Evolutionary conservation across 2,797 vertebrate species (phyloP), one percentile per base, ranked within the genome.

Genomic region (Decapterus maruadsi): DNA sequence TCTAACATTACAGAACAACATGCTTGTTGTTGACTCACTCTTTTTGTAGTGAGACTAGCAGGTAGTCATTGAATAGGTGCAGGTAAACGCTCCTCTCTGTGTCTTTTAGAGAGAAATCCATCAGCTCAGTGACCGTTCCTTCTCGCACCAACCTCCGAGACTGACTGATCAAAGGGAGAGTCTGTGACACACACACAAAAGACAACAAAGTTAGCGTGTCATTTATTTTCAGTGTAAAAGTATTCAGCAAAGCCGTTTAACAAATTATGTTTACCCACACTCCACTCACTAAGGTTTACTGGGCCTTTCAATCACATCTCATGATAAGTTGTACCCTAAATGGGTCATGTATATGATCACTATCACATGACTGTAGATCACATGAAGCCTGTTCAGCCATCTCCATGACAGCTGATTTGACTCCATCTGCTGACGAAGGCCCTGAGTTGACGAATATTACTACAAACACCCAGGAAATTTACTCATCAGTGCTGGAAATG

Each of bases 11-110:
- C 6, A 60, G 63, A 42, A 38, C n/a, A 22, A 11, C 0, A 4
- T 40, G 10, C 42, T 42, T 50, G 48, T 42, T 46, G 45, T 50
- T 55, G 61, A 91, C 98, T 96, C 91, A 99, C 98, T 99, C 98
- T 96, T 96, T 97, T 68, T 95, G 96, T 71, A 96, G 93, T 9
- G 98, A 99, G 51, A 99, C 82, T 69, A 99, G 90, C 88, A 99
- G 92, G 75, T 96, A 96, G 93, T 99, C 98, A 40, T 97, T 99
- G 91, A 99, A 99, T 75, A 99, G 97, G 79, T 99, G 98, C 67
- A 99, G 82, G 89, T 98, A 97, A 84, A 96, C 85, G 8, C 85
- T 96, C 46, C 97, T 95, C 4, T 97, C 95, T 0, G 86, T 95
- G 31, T 97, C 93, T 82, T 97, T 99, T 73, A 96, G 87, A 40